A percentile compares a stretch with the other conserved stretches of the same genome.
Evolutionary conservation across 2,888 invertebrate species (phyloP).

Genomic region (Conomelus anceps): DNA sequence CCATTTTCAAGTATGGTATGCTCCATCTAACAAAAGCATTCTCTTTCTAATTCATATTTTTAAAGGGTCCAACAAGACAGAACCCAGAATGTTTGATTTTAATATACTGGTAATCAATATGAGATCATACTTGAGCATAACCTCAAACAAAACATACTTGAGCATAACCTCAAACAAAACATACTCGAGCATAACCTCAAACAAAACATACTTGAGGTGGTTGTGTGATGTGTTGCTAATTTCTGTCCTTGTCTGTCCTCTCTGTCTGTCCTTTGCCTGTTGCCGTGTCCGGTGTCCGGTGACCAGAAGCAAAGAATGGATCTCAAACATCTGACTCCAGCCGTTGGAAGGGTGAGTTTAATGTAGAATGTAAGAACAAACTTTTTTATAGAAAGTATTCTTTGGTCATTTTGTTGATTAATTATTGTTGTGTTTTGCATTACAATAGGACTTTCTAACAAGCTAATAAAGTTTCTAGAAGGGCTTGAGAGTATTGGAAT

Average conservation of each 20-base stretch:
- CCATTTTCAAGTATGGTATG: no score
- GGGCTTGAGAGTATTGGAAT: no score
- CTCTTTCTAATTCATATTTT: neutral
- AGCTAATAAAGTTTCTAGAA: no score
- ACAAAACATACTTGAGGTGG: neutral
- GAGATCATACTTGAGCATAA: neutral
- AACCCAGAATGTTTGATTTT: neutral
- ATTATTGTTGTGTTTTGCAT: no score
- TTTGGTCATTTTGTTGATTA: no score
- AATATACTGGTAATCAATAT: neutral
- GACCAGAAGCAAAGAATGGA: neutral
- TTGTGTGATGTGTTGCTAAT: neutral
- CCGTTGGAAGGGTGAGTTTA: neutral
- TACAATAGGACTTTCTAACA: no score
- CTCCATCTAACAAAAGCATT: neutral
- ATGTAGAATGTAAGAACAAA: no score
- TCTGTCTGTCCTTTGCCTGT: neutral
- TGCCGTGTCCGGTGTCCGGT: neutral
- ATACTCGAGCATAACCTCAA: neutral
- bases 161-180: no score
- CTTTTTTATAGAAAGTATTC: neutral
- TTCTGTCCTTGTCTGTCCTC: neutral
- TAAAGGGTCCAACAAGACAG: neutral
- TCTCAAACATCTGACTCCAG: slow-evolving; percentile 4
- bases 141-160: no score